phyloP scores from a whole-genome alignment of 1,140 invertebrate genomes.

The Antheraea mylitta region DNA sequence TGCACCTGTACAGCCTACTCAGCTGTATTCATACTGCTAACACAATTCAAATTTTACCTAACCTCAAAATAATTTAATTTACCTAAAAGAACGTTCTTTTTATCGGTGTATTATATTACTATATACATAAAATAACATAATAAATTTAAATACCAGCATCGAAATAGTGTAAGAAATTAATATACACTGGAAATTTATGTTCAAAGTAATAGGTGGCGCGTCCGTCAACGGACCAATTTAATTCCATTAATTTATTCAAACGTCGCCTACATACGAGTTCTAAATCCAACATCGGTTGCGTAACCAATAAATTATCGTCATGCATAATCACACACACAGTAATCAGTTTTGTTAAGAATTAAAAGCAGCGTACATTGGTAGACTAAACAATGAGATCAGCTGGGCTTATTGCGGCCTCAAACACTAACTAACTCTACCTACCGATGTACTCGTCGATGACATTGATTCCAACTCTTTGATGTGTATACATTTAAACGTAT shows the following conservation, averaged over 20 bases:
- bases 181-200: slow-evolving; percentile 1
- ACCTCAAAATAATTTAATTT: too few relatives aligned
- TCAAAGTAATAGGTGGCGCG: not conserved
- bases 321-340: slow-evolving; percentile 32
- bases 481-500: slow-evolving; percentile 9
- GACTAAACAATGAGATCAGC: slow-evolving; percentile 77
- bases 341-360: slow-evolving; percentile 47
- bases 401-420: slow-evolving; percentile 38
- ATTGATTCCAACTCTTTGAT: slow-evolving; percentile 29
- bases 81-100: too few relatives aligned
- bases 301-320: slow-evolving; percentile 27
- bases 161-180: not conserved
- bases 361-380: slow-evolving; percentile 49
- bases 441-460: slow-evolving; percentile 32
- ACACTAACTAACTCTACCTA: slow-evolving; percentile 13
- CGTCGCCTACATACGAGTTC: slow-evolving; percentile 7
- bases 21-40: too few relatives aligned
- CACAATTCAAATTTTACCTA: too few relatives aligned
- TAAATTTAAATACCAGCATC: not conserved
- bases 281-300: slow-evolving; percentile 12
- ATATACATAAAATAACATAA: not conserved
- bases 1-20: too few relatives aligned
- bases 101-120: too few relatives aligned
- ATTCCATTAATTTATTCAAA: slow-evolving; percentile 9
- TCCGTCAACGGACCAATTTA: not conserved